A percentile compares a stretch with the other conserved stretches of the same genome.
Evolutionary conservation across 1,140 invertebrate species (phyloP).

Genomic region (Drosophila albomicans): DNA sequence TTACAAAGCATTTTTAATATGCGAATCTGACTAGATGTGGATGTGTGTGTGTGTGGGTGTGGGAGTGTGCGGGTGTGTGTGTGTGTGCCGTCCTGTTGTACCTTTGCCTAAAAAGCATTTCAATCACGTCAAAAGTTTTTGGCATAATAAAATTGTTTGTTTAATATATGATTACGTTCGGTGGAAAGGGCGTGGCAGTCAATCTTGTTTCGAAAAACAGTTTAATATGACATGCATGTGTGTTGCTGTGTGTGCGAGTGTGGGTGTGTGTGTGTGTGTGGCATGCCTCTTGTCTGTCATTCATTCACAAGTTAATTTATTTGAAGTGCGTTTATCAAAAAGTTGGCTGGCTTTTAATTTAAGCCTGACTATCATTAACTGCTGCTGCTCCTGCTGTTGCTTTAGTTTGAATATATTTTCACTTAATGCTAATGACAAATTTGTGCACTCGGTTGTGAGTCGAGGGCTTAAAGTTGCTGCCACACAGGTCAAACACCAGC

Average conservation of each 20-base stretch:
- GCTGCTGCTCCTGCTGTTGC: slow-evolving; percentile 10
- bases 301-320: slow-evolving; percentile 72
- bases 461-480: background rate
- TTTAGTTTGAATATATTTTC: slow-evolving; percentile 12
- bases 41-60: slow-evolving; percentile 2
- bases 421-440: slow-evolving; percentile 21
- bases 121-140: slow-evolving; percentile 78
- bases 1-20: slow-evolving; percentile 33
- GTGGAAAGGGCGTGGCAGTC: slow-evolving; percentile 12
- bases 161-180: slow-evolving; percentile 29
- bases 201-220: slow-evolving; percentile 2
- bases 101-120: slow-evolving; percentile 74
- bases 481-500: background rate
- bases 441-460: background rate
- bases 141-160: slow-evolving; percentile 60
- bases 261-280: slow-evolving; percentile 2
- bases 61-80: background rate
- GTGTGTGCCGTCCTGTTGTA: slow-evolving; percentile 39
- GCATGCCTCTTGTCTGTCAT: slow-evolving; percentile 36
- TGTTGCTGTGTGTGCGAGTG: background rate
- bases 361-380: slow-evolving; percentile 6
- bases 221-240: slow-evolving; percentile 5
- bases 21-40: background rate
- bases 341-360: slow-evolving; percentile 42
- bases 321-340: slow-evolving; percentile 40